Evolutionary conservation across 2,113 vertebrate genomes (phyloP), one percentile per base, ranked within the genome.

Genomic region (Lycaon pictus): DNA sequence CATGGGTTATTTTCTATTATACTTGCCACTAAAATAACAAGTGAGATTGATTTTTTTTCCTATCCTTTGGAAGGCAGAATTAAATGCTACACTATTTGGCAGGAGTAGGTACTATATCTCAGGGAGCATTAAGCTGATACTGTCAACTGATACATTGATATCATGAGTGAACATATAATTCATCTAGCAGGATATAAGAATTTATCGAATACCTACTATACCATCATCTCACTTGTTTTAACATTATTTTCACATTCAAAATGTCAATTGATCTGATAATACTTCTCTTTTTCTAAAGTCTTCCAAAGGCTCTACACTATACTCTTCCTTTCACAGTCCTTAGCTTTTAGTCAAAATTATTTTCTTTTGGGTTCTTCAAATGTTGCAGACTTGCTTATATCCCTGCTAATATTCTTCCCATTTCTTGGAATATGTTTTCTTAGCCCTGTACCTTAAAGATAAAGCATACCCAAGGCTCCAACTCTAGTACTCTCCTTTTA

Each of bases 21-120:
- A 51, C 9, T 92, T 88, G 27, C 8, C 85, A 94, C 5, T 86
- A 35, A 91, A 85, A 84, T 94, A 90, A 89, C 35, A 92, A 84
- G 3, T 12, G 22, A 82, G 37, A 92, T 69, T 74, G 43, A 83
- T 71, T 88, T 76, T 80, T 43, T n/a, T 29, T 19, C 17, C 6
- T 55, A 19, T 53, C 32, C 32, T 43, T 86, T 53, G 32, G 20
- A 48, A 96, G 81, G n/a, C 9, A 93, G 60, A 91, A 92, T 88
- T 91, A 86, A 95, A 84, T 6, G 23, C 19, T 79, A 69, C 15
- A 23, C 29, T 80, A 27, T 55, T 93, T 95, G 63, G 9, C 37
- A 29, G 29, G n/a, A 93, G 15, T 51, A 67, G n/a, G 13, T 13
- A 53, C 25, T 51, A 22, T 55, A 80, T 51, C 23, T 63, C 5